phyloP scores from a whole-genome alignment of 2,888 invertebrate genomes.

The Lottia scabra region DNA sequence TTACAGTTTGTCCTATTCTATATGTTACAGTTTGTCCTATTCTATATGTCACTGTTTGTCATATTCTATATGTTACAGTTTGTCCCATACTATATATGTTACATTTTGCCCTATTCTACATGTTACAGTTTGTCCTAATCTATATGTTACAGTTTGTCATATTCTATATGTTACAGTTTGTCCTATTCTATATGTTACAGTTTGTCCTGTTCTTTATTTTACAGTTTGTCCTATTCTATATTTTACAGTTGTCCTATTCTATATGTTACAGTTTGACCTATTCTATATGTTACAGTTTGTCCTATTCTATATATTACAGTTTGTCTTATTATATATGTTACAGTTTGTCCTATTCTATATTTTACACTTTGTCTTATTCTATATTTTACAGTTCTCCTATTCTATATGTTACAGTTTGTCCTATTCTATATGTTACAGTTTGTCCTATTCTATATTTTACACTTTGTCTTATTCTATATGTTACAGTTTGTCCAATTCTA shows the following conservation, averaged over 20 bases:
- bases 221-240: not conserved
- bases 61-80: too few species aligned
- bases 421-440: not conserved
- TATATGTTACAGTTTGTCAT: too few species aligned
- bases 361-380: too few species aligned
- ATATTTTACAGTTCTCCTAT: too few species aligned
- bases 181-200: not conserved
- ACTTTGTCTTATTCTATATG: too few species aligned
- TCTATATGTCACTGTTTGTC: too few species aligned
- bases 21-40: too few species aligned
- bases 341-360: conserved; percentile 25
- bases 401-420: too few species aligned
- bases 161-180: not conserved
- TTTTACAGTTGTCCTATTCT: not conserved
- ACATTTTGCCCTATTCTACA: too few species aligned
- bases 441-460: not conserved
- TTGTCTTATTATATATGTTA: conserved; percentile 38
- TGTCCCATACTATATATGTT: too few species aligned
- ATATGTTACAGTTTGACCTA: not conserved
- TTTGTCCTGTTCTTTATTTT: not conserved
- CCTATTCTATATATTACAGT: not conserved
- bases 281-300: not conserved
- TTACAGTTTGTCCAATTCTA: not conserved
- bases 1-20: conserved; percentile 57
- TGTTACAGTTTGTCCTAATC: too few species aligned